A percentile compares a stretch with the other conserved stretches of the same genome.
These are phyloP conservation scores for Vannuccia rotundouncinata DNA, from an alignment of 2,888 invertebrate species.

Conservation along the genomic window DNA sequence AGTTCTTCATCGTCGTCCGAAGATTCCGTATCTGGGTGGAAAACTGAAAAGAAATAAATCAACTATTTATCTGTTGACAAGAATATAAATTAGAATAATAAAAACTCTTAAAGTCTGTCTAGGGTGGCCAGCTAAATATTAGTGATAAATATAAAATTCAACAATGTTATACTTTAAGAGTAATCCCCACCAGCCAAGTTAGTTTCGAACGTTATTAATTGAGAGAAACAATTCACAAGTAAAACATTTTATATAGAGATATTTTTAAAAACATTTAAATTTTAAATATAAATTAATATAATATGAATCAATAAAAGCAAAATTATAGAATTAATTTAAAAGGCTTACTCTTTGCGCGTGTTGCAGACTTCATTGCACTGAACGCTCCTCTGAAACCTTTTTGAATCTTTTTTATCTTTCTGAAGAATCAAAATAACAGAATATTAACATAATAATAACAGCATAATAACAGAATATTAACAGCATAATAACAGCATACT, in stretches of 20 bases:
- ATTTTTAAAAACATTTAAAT: neutral
- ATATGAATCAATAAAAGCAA: neutral
- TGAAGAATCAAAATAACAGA: too few species aligned
- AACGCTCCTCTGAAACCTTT: conserved; percentile 17
- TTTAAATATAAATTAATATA: neutral
- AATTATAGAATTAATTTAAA: neutral
- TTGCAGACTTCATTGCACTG: neutral
- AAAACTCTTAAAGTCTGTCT: neutral
- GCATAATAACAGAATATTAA: too few species aligned
- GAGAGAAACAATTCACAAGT: too few species aligned
- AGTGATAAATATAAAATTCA: too few species aligned
- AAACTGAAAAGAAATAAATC: conserved; percentile 33
- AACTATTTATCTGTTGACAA: neutral
- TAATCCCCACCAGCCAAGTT: too few species aligned
- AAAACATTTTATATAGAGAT: neutral
- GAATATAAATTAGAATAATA: neutral
- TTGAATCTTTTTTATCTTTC: conserved; percentile 23
- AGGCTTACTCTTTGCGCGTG: conserved; percentile 22
- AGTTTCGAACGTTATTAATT: too few species aligned
- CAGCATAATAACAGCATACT: too few species aligned
- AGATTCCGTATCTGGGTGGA: conserved; percentile 34
- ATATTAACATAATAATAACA: too few species aligned
- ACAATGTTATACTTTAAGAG: too few species aligned
- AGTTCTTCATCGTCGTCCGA: conserved; percentile 38
- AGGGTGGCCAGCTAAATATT: neutral